A percentile compares a stretch with the other conserved stretches of the same genome.
phyloP scores from a whole-genome alignment of 2,888 invertebrate species.

The Eilema griseolum region DNA sequence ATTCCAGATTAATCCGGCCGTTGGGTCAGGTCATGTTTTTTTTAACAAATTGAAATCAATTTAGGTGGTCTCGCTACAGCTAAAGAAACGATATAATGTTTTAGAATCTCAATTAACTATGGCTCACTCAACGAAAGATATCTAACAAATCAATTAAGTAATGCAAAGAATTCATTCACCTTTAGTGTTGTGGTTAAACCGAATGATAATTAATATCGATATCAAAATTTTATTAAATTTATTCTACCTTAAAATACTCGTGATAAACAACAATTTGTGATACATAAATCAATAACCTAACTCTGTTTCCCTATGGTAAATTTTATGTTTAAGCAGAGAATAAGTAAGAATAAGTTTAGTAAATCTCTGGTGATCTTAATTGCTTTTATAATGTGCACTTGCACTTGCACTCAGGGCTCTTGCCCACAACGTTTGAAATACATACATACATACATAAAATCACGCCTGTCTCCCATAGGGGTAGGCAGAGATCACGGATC shows the following conservation, averaged over 20 bases:
- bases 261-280: too few species aligned
- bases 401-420: too few species aligned
- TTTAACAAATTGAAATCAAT: constrained; percentile 56
- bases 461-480: too few species aligned
- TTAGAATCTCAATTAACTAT: constrained; percentile 79
- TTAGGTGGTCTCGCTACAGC: constrained; percentile 66
- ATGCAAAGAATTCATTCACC: constrained; percentile 84
- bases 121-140: constrained; percentile 81
- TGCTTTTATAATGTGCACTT: too few species aligned
- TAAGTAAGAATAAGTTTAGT: too few species aligned
- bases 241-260: neutral
- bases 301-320: too few species aligned
- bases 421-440: too few species aligned
- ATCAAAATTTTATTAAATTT: neutral
- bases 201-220: neutral
- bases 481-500: too few species aligned
- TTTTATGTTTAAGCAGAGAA: too few species aligned
- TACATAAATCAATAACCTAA: too few species aligned
- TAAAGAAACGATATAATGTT: constrained; percentile 67
- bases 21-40: constrained; percentile 54
- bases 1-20: constrained; percentile 44
- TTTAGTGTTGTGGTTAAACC: constrained; percentile 65
- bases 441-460: too few species aligned
- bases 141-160: constrained; percentile 85
- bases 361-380: too few species aligned